These are phyloP conservation scores for Cuculus canorus DNA, from an alignment of 2,797 vertebrate genomes.

Conservation along the genomic window DNA sequence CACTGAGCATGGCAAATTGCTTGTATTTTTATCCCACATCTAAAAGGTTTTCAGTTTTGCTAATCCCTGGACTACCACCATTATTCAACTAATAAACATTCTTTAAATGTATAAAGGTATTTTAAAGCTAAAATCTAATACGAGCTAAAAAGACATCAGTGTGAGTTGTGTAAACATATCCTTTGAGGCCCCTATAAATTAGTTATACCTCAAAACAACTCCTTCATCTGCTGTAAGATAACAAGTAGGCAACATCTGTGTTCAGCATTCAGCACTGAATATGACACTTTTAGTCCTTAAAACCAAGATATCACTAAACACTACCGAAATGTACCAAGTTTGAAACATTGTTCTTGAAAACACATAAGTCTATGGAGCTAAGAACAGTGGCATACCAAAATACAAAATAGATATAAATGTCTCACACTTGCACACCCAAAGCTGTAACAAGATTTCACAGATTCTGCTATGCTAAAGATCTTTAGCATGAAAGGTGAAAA, in stretches of 20 bases:
- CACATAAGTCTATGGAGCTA: neutral
- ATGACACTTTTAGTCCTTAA: neutral
- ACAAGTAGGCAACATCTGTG: neutral
- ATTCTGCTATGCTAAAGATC: neutral
- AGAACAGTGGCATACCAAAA: neutral
- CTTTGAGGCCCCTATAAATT: neutral
- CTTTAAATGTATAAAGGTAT: neutral
- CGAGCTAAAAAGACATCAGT: neutral
- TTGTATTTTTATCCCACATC: neutral
- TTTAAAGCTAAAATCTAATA: neutral
- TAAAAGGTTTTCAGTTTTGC: neutral
- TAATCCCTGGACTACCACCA: neutral
- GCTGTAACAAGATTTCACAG: neutral
- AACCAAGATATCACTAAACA: neutral
- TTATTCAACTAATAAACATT: neutral
- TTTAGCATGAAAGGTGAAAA: neutral
- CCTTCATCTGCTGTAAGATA: neutral
- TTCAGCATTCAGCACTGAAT: neutral
- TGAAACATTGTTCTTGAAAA: neutral
- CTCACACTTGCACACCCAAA: neutral
- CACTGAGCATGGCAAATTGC: neutral
- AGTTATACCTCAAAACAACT: neutral
- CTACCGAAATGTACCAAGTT: neutral
- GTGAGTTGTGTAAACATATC: neutral
- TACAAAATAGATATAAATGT: neutral